Evolutionary conservation across 2,888 invertebrate species (phyloP), one percentile per base, ranked within the genome.

Genomic region (Lasioglossum calceatum): DNA sequence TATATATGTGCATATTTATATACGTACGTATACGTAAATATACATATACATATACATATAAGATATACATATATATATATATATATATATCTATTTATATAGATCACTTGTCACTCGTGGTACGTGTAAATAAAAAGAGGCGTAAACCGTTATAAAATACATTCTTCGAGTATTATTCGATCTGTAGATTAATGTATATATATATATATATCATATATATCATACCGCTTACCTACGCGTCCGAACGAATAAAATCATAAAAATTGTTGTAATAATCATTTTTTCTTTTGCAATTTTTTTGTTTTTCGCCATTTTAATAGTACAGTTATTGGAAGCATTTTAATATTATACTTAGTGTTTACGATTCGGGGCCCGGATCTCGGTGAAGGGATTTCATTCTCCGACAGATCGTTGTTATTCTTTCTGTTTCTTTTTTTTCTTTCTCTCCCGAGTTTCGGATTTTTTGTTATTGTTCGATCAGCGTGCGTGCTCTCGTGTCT

Each of bases 61-160:
- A 88, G 87, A 81, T 88, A 79, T 88, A 88, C 84, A 84, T 70
- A 82, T 39, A 36, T 36, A 36, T 36, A 36, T 36, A 36, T 42
- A 42, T 42, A 42, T 42, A 42, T 10, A 42, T 42, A 42, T 12
- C 2, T 87, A 82, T 95, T 94, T 71, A 82, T 85, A 84, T 70
- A 82, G 86, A 82, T 95, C 95, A 95, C 95, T 95, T 95, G 95
- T 95, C 94, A 94, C 94, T 94, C 93, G 92, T 94, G 92, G 94
- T 94, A 94, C 92, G 92, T 94, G 93, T 94, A 94, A 95, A 95
- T 94, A 94, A 95, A 95, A 94, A 93, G 94, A 94, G 93, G 94
- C 95, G 94, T 95, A 95, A 95, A 95, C 92, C 94, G 93, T 95
- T 95, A 95, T 94, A 95, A 95, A 95, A 95, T 95, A 95, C 95